Conservation (phyloP, 2,888 invertebrate genomes). For the Erannis defoliaria region DNA sequence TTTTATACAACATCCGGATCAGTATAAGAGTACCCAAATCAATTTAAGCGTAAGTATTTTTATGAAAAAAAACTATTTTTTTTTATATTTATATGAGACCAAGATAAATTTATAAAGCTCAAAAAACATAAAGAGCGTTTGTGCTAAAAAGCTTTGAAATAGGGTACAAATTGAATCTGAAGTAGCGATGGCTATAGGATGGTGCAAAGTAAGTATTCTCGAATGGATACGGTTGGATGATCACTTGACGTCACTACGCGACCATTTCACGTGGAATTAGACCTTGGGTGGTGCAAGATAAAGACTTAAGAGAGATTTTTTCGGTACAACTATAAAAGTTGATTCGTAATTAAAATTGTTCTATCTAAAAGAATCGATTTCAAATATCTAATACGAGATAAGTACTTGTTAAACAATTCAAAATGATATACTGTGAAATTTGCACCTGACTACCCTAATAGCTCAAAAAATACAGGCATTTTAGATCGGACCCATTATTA, state of each 20-base stretch:
- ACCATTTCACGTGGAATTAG: conserved; percentile 55
- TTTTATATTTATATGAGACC: not conserved
- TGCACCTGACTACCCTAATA: too few relatives aligned
- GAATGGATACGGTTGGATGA: conserved; percentile 63
- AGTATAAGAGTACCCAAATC: too few relatives aligned
- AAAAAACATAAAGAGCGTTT: not conserved
- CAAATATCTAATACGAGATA: too few relatives aligned
- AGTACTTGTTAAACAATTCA: too few relatives aligned
- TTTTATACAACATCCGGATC: too few relatives aligned
- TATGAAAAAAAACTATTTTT: too few relatives aligned
- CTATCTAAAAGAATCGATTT: too few relatives aligned
- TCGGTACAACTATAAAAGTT: not conserved
- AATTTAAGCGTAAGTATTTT: too few relatives aligned
- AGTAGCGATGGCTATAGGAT: conserved; percentile 41
- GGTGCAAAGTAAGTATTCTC: conserved; percentile 69
- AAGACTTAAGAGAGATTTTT: conserved; percentile 13
- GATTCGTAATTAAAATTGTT: not conserved
- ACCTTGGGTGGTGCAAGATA: conserved; percentile 52
- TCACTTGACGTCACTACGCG: conserved; percentile 63
- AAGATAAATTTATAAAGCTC: conserved; percentile 3
- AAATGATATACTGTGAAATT: too few relatives aligned
- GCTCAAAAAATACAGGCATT: too few relatives aligned
- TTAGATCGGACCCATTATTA: too few relatives aligned
- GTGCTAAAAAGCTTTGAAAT: not conserved
- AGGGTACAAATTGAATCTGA: conserved; percentile 10